A percentile compares a stretch with the other conserved stretches of the same genome.
Conservation (phyloP, 2,797 vertebrate species). For the Hoplostethus atlanticus region DNA sequence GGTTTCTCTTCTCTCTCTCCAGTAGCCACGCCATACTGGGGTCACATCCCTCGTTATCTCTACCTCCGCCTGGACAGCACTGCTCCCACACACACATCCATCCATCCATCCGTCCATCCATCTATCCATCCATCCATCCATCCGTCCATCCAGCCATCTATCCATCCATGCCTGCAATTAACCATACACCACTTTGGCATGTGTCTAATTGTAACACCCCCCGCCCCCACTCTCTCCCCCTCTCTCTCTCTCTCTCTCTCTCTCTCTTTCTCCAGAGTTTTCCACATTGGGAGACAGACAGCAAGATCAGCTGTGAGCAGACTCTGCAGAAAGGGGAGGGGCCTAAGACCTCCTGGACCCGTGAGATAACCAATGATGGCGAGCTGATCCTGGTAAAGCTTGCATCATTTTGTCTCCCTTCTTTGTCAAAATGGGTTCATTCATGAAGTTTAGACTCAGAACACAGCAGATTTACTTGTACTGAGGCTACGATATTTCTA, state of each 20-base stretch:
- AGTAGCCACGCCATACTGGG: constrained; percentile 3
- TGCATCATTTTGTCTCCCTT: not conserved
- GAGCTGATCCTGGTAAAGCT: constrained; percentile 90
- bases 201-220: too few relatives aligned
- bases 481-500: not conserved
- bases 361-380: constrained; percentile 91
- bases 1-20: constrained; percentile 22
- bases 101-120: not conserved
- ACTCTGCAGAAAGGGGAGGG: constrained; percentile 92
- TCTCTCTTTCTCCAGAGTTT: constrained; percentile 70
- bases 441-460: not conserved
- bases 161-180: too few relatives aligned
- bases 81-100: constrained; percentile 1
- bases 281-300: constrained; percentile 89
- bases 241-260: constrained; percentile 7
- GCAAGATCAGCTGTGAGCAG: constrained; percentile 93
- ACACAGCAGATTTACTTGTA: too few relatives aligned
- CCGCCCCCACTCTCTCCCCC: not conserved
- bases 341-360: constrained; percentile 92
- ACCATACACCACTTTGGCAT: too few relatives aligned
- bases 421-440: too few relatives aligned
- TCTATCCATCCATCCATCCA: not conserved
- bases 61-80: not conserved
- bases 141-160: too few relatives aligned
- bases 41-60: constrained; percentile 22